Conservation (phyloP, 2,113 vertebrate genomes). For the Pteruthius melanotis region DNA sequence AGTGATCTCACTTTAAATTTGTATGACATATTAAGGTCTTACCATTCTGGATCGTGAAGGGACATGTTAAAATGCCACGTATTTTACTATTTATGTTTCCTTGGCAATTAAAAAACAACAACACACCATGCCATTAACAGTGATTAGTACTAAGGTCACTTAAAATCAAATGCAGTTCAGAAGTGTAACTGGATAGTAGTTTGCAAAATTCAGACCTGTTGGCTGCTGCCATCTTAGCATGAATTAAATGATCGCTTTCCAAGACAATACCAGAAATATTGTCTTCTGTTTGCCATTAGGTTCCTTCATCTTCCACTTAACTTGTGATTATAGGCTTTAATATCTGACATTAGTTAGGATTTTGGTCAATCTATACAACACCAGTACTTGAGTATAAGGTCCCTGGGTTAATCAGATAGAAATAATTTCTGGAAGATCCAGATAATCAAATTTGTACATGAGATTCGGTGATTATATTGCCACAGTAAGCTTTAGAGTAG, state of each 20-base stretch:
- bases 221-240: conserved; percentile 8
- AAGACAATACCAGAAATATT: conserved; percentile 55
- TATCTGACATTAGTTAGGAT: conserved; percentile 64
- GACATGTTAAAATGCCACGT: conserved; percentile 8
- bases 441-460: conserved; percentile 73
- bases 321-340: conserved; percentile 67
- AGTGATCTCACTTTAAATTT: conserved; percentile 32
- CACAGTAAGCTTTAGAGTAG: conserved; percentile 68
- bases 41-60: background rate
- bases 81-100: conserved; percentile 36
- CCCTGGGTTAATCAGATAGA: conserved; percentile 70
- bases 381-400: conserved; percentile 67
- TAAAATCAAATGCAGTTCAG: background rate
- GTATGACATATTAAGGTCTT: background rate
- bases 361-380: conserved; percentile 68
- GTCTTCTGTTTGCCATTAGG: conserved; percentile 50
- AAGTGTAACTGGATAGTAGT: background rate
- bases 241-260: conserved; percentile 43
- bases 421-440: conserved; percentile 73
- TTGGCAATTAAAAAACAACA: conserved; percentile 15
- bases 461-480: conserved; percentile 58
- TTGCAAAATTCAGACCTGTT: conserved; percentile 7
- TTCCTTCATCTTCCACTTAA: conserved; percentile 68
- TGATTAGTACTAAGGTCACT: conserved; percentile 13
- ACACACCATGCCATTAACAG: background rate